A percentile compares a stretch with the other conserved stretches of the same genome.
Conservation (phyloP, 2,797 vertebrate species). For the Amniataba percoides region DNA sequence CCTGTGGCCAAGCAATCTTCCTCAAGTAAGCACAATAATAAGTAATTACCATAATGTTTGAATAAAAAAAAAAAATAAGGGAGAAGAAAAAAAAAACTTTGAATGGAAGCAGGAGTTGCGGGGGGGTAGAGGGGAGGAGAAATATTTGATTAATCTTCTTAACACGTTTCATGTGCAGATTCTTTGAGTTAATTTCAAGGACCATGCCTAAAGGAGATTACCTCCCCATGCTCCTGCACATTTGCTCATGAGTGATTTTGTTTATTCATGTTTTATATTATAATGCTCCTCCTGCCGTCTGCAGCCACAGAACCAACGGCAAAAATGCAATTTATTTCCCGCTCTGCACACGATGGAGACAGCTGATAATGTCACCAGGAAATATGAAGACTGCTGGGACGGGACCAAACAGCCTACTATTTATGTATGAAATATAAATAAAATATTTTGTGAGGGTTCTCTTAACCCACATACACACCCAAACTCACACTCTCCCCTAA, state of each 20-base stretch:
- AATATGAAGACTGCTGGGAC: slow-evolving; percentile 87
- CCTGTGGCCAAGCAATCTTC: slow-evolving; percentile 83
- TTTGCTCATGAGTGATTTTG: slow-evolving; percentile 89
- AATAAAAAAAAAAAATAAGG: slow-evolving; percentile 54
- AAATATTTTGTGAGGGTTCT: slow-evolving; percentile 82
- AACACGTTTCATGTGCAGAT: slow-evolving; percentile 87
- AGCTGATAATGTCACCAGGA: slow-evolving; percentile 88
- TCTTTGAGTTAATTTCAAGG: slow-evolving; percentile 89
- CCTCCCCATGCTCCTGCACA: slow-evolving; percentile 86
- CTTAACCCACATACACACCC: slow-evolving; percentile 51
- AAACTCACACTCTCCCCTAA: slow-evolving; percentile 25
- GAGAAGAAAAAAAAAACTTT: slow-evolving; percentile 60
- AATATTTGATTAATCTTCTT: slow-evolving; percentile 88
- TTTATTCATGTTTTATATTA: slow-evolving; percentile 91
- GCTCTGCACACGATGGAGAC: slow-evolving; percentile 85
- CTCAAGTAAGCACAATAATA: slow-evolving; percentile 84
- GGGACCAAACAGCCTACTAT: slow-evolving; percentile 87
- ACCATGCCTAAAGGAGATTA: slow-evolving; percentile 88
- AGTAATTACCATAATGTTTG: slow-evolving; percentile 85
- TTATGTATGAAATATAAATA: slow-evolving; percentile 90
- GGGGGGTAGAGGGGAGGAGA: slow-evolving; percentile 55
- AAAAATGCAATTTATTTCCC: slow-evolving; percentile 90
- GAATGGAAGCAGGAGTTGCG: slow-evolving; percentile 68
- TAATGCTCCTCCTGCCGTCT: slow-evolving; percentile 84
- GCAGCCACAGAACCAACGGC: slow-evolving; percentile 82